These are phyloP conservation scores for Drosophila paramelanica DNA, from an alignment of 2,888 invertebrate species.

Conservation along the genomic window DNA sequence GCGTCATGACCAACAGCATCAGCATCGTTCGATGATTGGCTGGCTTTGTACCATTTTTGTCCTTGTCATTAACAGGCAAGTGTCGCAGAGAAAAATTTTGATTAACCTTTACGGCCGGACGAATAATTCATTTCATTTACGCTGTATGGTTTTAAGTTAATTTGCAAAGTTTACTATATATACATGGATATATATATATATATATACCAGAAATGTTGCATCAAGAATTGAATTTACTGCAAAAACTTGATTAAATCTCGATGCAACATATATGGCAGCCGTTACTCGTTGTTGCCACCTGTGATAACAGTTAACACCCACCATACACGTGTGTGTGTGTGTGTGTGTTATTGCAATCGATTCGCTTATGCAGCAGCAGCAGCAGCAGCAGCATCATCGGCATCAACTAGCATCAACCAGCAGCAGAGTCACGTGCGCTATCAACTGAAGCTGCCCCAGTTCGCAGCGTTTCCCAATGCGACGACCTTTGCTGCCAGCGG, in stretches of 20 bases:
- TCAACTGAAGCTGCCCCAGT: conserved; percentile 26
- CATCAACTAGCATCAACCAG: background rate
- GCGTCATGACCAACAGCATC: conserved; percentile 52
- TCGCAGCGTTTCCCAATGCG: background rate
- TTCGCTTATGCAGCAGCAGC: conserved; percentile 29
- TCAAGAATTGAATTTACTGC: conserved; percentile 1
- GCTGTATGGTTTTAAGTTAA: conserved; percentile 50
- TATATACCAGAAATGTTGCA: background rate
- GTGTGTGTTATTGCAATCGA: conserved; percentile 15
- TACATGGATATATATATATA: background rate
- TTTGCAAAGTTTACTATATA: conserved; percentile 41
- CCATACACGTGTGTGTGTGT: too few species aligned
- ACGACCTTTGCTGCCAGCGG: background rate
- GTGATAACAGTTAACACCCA: conserved; percentile 2
- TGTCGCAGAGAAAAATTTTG: conserved; percentile 7
- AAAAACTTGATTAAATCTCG: conserved; percentile 5
- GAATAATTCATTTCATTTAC: conserved; percentile 62
- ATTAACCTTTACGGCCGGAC: conserved; percentile 41
- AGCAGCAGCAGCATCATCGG: too few species aligned
- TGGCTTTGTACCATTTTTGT: conserved; percentile 5
- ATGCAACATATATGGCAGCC: background rate
- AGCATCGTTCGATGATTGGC: conserved; percentile 8
- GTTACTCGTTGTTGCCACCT: conserved; percentile 13
- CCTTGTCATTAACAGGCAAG: conserved; percentile 22
- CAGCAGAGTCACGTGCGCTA: conserved; percentile 30